Evolutionary conservation across 2,888 invertebrate species (phyloP).

Genomic region (Apotomis capreana): DNA sequence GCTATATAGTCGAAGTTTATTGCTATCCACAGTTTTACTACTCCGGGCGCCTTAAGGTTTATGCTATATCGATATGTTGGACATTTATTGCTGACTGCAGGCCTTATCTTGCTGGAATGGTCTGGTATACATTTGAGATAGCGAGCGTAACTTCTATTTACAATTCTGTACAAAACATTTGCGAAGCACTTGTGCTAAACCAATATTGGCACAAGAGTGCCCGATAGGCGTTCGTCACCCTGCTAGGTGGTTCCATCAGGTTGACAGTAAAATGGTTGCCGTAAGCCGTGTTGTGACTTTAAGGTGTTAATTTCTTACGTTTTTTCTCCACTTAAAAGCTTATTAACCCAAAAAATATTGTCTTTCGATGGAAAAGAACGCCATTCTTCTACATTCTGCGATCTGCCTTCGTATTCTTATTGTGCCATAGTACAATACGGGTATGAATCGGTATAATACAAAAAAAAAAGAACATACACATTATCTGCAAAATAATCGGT

Average conservation of each 20-base stretch:
- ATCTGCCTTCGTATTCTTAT: too few relatives aligned
- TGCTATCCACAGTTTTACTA: slow-evolving; percentile 14
- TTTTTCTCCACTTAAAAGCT: too few relatives aligned
- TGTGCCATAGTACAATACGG: too few relatives aligned
- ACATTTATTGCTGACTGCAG: slow-evolving; percentile 27
- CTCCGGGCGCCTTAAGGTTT: slow-evolving; percentile 12
- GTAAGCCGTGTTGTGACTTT: too few relatives aligned
- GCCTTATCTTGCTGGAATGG: slow-evolving; percentile 6
- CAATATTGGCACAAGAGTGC: slow-evolving; percentile 32
- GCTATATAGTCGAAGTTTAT: slow-evolving; percentile 15
- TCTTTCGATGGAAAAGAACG: too few relatives aligned
- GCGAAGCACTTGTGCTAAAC: slow-evolving; percentile 23
- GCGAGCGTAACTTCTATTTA: slow-evolving; percentile 19
- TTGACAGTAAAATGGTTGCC: neutral
- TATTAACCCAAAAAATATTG: too few relatives aligned
- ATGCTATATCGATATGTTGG: slow-evolving; percentile 19
- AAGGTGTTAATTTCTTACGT: too few relatives aligned
- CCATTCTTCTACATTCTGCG: too few relatives aligned
- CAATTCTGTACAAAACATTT: slow-evolving; percentile 23
- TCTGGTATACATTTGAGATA: slow-evolving; percentile 8
- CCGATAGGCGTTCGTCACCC: slow-evolving; percentile 25
- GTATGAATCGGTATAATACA: too few relatives aligned
- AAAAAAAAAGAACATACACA: too few relatives aligned
- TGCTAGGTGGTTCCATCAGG: neutral
- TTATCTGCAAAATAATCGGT: too few relatives aligned